These are phyloP conservation scores for Pica pica DNA, from an alignment of 2,113 vertebrate genomes.

Conservation along the genomic window DNA sequence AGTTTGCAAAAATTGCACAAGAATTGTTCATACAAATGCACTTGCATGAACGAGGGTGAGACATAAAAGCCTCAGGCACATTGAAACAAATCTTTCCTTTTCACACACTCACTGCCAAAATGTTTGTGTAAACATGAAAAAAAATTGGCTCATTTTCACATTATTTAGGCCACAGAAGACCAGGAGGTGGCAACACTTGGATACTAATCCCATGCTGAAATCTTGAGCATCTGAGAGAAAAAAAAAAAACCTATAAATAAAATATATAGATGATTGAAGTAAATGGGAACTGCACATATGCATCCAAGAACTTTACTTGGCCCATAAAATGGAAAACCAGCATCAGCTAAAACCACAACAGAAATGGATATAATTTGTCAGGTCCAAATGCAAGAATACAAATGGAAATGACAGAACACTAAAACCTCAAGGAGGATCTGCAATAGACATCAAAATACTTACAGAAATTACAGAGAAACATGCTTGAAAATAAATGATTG, in stretches of 20 bases:
- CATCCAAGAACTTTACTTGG: constrained; percentile 8
- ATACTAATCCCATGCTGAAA: neutral
- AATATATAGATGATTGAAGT: neutral
- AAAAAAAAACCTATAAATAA: neutral
- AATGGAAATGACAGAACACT: neutral
- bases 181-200: neutral
- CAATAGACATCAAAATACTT: constrained; percentile 6
- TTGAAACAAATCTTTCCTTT: neutral
- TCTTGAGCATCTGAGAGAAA: neutral
- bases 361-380: neutral
- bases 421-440: neutral
- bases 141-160: neutral
- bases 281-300: neutral
- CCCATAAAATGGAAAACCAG: constrained; percentile 26
- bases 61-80: neutral
- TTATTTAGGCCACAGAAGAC: neutral
- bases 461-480: neutral
- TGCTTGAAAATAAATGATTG: neutral
- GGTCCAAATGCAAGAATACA: neutral
- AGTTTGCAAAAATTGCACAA: neutral
- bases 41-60: neutral
- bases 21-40: too few relatives aligned
- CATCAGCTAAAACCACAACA: constrained; percentile 18
- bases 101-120: neutral
- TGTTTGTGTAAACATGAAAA: neutral